phyloP scores from a whole-genome alignment of 2,113 vertebrate species.

The Dromas ardeola region DNA sequence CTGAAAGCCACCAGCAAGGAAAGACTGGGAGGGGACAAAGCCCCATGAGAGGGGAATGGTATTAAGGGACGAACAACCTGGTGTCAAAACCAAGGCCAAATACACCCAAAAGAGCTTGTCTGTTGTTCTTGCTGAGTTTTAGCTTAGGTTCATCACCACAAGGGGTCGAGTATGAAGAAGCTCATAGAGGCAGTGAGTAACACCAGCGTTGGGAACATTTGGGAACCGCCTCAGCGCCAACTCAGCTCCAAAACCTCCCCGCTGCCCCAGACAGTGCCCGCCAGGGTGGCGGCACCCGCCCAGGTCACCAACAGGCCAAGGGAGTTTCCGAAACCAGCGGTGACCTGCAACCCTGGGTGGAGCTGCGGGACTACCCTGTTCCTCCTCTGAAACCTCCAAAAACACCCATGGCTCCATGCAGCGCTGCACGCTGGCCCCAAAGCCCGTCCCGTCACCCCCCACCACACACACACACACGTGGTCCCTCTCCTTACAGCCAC shows the following conservation, averaged over 20 bases:
- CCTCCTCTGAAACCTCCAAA: background rate
- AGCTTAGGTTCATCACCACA: background rate
- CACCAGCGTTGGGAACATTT: accelerated
- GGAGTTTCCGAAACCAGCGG: background rate
- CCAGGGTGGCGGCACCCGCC: background rate
- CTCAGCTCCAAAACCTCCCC: background rate
- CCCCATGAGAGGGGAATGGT: background rate
- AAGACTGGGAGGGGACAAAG: background rate
- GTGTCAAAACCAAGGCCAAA: background rate
- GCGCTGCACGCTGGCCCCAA: accelerated
- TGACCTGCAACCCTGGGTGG: background rate
- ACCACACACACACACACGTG: background rate
- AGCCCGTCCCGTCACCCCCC: accelerated
- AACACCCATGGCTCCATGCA: accelerated
- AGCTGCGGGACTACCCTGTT: background rate
- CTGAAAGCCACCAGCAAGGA: background rate
- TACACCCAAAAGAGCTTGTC: background rate
- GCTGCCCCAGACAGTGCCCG: accelerated
- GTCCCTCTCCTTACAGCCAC: background rate
- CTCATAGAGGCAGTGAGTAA: background rate
- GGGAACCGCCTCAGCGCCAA: background rate
- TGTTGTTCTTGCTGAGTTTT: background rate
- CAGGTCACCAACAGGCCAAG: background rate
- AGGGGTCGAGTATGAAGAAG: accelerated
- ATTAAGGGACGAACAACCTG: background rate